Base-by-base conservation (phyloP, 2,888 invertebrate species). In the Thymelicus acteon region DNA sequence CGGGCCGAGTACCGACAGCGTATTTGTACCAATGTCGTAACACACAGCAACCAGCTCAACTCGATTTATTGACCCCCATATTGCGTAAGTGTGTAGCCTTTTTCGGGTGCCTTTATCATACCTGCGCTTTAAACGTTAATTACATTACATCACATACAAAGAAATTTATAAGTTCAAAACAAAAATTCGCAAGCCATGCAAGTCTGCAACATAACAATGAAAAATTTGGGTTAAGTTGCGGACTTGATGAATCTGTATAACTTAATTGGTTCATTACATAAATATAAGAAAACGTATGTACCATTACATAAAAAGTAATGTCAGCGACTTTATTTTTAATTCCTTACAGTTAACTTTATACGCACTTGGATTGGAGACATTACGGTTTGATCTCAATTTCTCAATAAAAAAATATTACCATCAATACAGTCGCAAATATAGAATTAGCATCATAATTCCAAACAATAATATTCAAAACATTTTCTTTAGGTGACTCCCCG, bases 11-110 rank as follows among this genome's bases (percentile, higher is more conserved):
- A 8, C 44, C 44, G 44, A 44, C 44, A 44, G 44, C 5, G 19
- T 49, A 49, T 63, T 31, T 49, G 63, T 49, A 49, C 3, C 60
- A 15, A 31, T 44, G 44, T 44, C 44, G 44, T 44, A 44, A 44
- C 39, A 24, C 63, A 48, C 5, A 49, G 63, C 37, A 49, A 63
- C 63, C 49, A 31, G 12, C 24, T 60, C 61, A 68, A 19, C 54
- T 61, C 54, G 61, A 68, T 68, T 44, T 54, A 61, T 54, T 31
- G 54, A 68, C 61, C 61, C 54, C 7, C 52, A 54, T 54, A 61
- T 68, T 68, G 52, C 54, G 61, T 47, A 52, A 60, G n/a, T 10
- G 40, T 15, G 12, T 37, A 15, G 44, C 31, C 7, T n/a, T 57
- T 60, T 40, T 52, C 39, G 19, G 12, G 57, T 39, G 60, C 7